Conservation (phyloP, 2,113 vertebrate genomes). For the Turnix velox region DNA sequence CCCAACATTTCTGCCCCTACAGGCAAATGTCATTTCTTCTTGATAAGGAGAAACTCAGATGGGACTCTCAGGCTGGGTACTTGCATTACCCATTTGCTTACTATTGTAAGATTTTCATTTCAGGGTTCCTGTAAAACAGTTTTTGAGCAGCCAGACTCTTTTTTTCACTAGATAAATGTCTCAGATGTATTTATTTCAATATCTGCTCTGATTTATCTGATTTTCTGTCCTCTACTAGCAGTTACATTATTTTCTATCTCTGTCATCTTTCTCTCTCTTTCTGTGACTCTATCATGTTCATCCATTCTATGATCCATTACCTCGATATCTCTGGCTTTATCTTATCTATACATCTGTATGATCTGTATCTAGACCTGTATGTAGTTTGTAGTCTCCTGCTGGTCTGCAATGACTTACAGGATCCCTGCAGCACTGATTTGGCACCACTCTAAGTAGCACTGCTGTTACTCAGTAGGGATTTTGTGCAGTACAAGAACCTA, state of each 20-base stretch:
- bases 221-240: not conserved
- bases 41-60: not conserved
- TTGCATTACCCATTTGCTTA: not conserved
- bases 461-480: slow-evolving; percentile 32
- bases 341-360: not conserved
- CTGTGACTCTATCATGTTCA: not conserved
- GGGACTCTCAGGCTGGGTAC: not conserved
- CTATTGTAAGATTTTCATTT: not conserved
- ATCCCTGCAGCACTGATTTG: slow-evolving; percentile 6
- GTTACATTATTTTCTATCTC: not conserved
- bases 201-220: not conserved
- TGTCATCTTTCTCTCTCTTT: not conserved
- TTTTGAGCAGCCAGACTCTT: not conserved
- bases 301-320: not conserved
- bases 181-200: not conserved
- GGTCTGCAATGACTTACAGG: not conserved
- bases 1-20: not conserved
- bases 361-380: not conserved
- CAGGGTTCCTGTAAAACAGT: not conserved
- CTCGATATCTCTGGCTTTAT: not conserved
- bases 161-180: not conserved
- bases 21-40: not conserved
- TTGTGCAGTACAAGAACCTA: slow-evolving; percentile 36
- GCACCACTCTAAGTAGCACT: slow-evolving; percentile 39
- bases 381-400: slow-evolving; percentile 8